phyloP scores from a whole-genome alignment of 1,140 invertebrate species.

The Arctopsyche grandis region DNA sequence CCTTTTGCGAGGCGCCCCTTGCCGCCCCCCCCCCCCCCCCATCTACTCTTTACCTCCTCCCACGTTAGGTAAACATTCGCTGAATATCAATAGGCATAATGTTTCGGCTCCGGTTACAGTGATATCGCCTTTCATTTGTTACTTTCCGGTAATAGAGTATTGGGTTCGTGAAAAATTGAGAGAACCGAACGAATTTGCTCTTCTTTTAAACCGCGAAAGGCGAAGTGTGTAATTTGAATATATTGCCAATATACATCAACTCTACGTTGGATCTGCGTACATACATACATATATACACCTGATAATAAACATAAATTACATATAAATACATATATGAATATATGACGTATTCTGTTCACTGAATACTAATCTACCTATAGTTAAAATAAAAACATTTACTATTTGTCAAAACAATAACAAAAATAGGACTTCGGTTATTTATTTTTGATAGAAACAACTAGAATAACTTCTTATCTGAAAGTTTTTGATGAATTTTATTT shows the following conservation, averaged over 20 bases:
- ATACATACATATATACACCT: too few species aligned
- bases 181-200: slow-evolving; percentile 15
- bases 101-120: slow-evolving; percentile 43
- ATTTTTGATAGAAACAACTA: neutral
- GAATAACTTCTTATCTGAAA: slow-evolving; percentile 23
- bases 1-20: neutral
- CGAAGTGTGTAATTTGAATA: slow-evolving; percentile 15
- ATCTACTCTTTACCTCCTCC: neutral
- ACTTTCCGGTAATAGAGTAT: slow-evolving; percentile 50
- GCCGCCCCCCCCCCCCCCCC: neutral
- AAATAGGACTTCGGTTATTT: neutral
- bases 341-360: too few species aligned
- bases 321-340: too few species aligned
- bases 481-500: slow-evolving; percentile 20
- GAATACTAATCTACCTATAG: too few species aligned
- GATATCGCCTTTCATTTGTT: slow-evolving; percentile 54
- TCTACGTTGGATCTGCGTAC: too few species aligned
- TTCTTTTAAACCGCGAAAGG: neutral
- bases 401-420: neutral
- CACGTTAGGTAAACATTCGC: slow-evolving; percentile 41
- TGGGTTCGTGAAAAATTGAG: slow-evolving; percentile 48
- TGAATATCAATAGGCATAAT: slow-evolving; percentile 53
- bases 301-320: too few species aligned
- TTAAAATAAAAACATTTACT: too few species aligned
- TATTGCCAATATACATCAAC: neutral